Conservation (phyloP, 2,888 invertebrate species). For the Molorchus minor region DNA sequence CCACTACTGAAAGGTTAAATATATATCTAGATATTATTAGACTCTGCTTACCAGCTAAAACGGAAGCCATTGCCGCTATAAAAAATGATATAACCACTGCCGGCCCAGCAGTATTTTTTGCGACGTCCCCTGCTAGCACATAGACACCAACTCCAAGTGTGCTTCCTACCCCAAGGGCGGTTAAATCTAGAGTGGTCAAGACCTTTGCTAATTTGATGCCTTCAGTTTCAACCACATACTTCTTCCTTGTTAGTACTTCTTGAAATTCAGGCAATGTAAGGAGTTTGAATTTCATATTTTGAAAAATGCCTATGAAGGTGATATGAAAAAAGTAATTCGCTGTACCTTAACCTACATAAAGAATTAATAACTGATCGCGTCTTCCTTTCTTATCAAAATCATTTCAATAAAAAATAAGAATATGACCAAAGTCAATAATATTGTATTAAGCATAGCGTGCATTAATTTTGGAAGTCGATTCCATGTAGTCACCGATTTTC, state of each 20-base stretch:
- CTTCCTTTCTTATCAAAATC: no score
- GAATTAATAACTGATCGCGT: no score
- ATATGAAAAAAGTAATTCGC: neutral
- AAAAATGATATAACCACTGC: slow-evolving; percentile 87
- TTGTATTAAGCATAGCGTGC: no score
- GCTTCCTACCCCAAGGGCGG: slow-evolving; percentile 82
- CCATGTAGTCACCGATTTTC: no score
- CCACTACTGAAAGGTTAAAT: slow-evolving; percentile 7
- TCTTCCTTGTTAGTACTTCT: slow-evolving; percentile 60
- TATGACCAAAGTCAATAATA: no score
- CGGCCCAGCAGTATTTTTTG: slow-evolving; percentile 83
- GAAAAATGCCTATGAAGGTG: slow-evolving; percentile 14
- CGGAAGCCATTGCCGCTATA: slow-evolving; percentile 90
- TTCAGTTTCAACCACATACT: slow-evolving; percentile 60
- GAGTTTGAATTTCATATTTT: slow-evolving; percentile 41
- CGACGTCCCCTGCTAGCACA: slow-evolving; percentile 86
- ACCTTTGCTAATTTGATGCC: slow-evolving; percentile 73
- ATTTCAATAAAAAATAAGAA: no score
- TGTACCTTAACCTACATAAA: neutral
- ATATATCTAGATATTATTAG: neutral
- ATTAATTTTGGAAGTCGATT: no score
- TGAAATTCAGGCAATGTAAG: slow-evolving; percentile 50
- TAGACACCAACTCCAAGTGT: slow-evolving; percentile 92
- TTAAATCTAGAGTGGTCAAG: slow-evolving; percentile 82
- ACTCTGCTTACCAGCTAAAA: slow-evolving; percentile 78